A percentile compares a stretch with the other conserved stretches of the same genome.
Conservation (phyloP, 2,113 vertebrate species). For the Labeo catla region DNA sequence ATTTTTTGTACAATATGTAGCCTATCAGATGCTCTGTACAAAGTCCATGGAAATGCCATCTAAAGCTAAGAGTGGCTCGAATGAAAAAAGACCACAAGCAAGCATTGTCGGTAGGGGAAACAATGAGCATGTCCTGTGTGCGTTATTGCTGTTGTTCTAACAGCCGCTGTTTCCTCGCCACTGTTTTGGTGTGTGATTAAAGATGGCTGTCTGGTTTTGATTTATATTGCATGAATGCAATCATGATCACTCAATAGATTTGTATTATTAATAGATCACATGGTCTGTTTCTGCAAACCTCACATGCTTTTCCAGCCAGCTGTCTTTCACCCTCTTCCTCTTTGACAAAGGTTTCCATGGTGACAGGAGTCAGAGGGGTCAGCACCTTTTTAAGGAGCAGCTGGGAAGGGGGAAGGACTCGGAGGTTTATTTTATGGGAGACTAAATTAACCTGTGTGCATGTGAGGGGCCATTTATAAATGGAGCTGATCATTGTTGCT, state of each 20-base stretch:
- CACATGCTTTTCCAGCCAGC: constrained; percentile 32
- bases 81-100: not conserved
- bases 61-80: not conserved
- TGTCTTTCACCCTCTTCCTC: constrained; percentile 38
- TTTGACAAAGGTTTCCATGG: constrained; percentile 55
- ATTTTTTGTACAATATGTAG: not conserved
- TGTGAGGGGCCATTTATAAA: not conserved
- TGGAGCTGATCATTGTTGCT: not conserved
- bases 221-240: constrained; percentile 46
- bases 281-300: constrained; percentile 9
- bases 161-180: not conserved
- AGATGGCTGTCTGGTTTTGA: constrained; percentile 26
- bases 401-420: constrained; percentile 46
- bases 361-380: constrained; percentile 58
- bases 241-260: constrained; percentile 31
- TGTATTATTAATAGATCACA: constrained; percentile 53
- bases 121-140: not conserved
- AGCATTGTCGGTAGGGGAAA: not conserved
- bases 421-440: constrained; percentile 30
- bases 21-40: not conserved
- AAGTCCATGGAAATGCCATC: not conserved
- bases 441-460: constrained; percentile 41
- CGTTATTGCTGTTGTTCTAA: not conserved
- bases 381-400: constrained; percentile 59
- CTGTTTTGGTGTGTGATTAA: constrained; percentile 26